These are phyloP conservation scores for Gambusia yucatana DNA, from an alignment of 2,797 vertebrate species.

Conservation along the genomic window DNA sequence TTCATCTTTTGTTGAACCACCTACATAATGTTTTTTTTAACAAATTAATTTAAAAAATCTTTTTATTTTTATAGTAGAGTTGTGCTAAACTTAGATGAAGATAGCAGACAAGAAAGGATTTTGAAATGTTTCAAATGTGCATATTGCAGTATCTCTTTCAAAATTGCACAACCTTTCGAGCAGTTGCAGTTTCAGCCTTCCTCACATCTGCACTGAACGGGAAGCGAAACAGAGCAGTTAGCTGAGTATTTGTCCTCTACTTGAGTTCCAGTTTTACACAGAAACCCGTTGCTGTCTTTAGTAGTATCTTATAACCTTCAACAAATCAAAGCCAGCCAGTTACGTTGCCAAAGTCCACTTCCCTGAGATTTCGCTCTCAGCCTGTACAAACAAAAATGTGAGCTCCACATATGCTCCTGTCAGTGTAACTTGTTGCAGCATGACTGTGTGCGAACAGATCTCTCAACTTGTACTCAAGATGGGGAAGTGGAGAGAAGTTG, in stretches of 20 bases:
- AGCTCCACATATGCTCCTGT: constrained; percentile 48
- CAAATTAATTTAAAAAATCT: background rate
- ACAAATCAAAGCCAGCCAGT: constrained; percentile 41
- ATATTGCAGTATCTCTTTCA: constrained; percentile 37
- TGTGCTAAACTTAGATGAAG: background rate
- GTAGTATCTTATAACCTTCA: background rate
- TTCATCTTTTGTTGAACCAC: background rate
- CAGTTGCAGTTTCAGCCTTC: constrained; percentile 52
- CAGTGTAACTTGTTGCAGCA: constrained; percentile 63
- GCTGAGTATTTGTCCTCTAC: background rate
- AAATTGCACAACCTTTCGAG: constrained; percentile 59
- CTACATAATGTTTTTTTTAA: background rate
- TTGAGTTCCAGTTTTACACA: background rate
- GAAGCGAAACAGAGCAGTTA: constrained; percentile 80
- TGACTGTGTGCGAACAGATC: constrained; percentile 45
- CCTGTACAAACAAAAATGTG: constrained; percentile 48
- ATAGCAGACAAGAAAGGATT: constrained; percentile 9
- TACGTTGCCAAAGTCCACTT: constrained; percentile 56
- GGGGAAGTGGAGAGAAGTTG: constrained; percentile 59
- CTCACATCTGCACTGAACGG: constrained; percentile 58
- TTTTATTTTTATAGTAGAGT: background rate
- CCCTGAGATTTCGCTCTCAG: constrained; percentile 40
- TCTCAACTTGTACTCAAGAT: constrained; percentile 37
- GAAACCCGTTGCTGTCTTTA: constrained; percentile 4
- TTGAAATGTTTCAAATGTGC: constrained; percentile 43